Conservation (phyloP, 2,888 invertebrate genomes). For the Sisyra nigra region DNA sequence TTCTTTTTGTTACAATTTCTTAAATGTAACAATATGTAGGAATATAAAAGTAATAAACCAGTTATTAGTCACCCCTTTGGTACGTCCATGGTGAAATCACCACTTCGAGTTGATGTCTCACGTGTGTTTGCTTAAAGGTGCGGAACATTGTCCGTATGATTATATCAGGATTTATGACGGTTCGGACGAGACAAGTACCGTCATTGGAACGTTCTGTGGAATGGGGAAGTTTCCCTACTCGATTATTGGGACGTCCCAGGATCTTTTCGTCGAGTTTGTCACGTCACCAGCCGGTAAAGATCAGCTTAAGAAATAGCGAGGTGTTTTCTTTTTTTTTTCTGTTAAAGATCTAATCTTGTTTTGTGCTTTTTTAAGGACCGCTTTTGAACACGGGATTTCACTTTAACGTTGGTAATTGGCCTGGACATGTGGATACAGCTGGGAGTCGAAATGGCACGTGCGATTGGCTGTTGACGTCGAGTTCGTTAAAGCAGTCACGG, state of each 20-base stretch:
- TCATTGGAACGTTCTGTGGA: conserved; percentile 83
- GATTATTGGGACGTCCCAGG: conserved; percentile 82
- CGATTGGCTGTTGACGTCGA: conserved; percentile 76
- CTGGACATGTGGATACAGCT: conserved; percentile 79
- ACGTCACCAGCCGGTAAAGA: conserved; percentile 63
- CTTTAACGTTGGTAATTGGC: conserved; percentile 90
- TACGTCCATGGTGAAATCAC: neutral
- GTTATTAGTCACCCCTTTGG: neutral
- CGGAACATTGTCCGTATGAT: conserved; percentile 79
- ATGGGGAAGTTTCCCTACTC: conserved; percentile 90
- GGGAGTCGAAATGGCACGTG: conserved; percentile 75
- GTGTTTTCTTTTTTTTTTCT: neutral
- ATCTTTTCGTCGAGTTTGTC: conserved; percentile 77
- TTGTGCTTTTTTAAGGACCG: conserved; percentile 41
- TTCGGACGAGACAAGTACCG: conserved; percentile 68
- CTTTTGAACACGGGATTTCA: conserved; percentile 85
- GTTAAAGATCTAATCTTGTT: neutral
- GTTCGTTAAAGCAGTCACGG: conserved; percentile 58
- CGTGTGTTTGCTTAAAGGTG: conserved; percentile 30
- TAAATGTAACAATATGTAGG: too few relatives aligned
- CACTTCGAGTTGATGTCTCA: conserved; percentile 2
- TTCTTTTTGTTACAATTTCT: too few relatives aligned
- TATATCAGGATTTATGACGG: conserved; percentile 83
- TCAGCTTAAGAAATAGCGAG: conserved; percentile 4
- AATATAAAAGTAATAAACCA: neutral